A percentile compares a stretch with the other conserved stretches of the same genome.
Evolutionary conservation across 2,888 invertebrate genomes (phyloP).

Genomic region (Napeogenes inachia): DNA sequence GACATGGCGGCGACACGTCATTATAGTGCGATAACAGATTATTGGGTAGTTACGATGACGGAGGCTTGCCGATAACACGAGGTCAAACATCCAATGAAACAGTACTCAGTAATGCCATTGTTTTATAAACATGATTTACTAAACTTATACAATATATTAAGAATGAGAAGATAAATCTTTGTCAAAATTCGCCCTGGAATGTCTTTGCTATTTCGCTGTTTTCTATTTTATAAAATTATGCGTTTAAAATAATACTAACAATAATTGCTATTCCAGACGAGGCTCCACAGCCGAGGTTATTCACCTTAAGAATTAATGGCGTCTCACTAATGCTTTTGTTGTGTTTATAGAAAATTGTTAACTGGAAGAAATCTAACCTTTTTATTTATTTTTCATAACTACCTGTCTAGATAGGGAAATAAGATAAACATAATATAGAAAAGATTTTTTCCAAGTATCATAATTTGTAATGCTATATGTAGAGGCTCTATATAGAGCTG

Average conservation of each 20-base stretch:
- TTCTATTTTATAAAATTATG: slow-evolving; percentile 12
- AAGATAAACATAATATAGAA: too few relatives aligned
- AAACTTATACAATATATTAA: slow-evolving; percentile 10
- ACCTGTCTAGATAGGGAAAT: too few relatives aligned
- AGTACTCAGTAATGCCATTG: slow-evolving; percentile 44
- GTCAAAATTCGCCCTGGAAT: too few relatives aligned
- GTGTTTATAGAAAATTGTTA: slow-evolving; percentile 9
- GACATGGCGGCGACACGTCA: slow-evolving; percentile 36
- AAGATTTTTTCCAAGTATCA: too few relatives aligned
- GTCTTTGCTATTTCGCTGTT: slow-evolving; percentile 29
- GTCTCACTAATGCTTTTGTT: slow-evolving; percentile 47
- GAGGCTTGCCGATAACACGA: slow-evolving; percentile 70
- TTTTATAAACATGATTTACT: slow-evolving; percentile 50
- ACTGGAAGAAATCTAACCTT: neutral
- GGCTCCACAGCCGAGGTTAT: slow-evolving; percentile 56
- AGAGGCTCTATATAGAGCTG: too few relatives aligned
- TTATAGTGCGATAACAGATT: slow-evolving; percentile 51
- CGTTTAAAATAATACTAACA: slow-evolving; percentile 36
- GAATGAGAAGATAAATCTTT: neutral
- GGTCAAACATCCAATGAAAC: slow-evolving; percentile 62
- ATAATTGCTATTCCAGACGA: slow-evolving; percentile 70
- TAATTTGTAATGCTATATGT: too few relatives aligned
- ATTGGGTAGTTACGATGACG: slow-evolving; percentile 51
- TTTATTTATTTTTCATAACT: neutral
- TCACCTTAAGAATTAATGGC: slow-evolving; percentile 70